phyloP scores from a whole-genome alignment of 2,888 invertebrate species.

The Ichneumoninae sp. region DNA sequence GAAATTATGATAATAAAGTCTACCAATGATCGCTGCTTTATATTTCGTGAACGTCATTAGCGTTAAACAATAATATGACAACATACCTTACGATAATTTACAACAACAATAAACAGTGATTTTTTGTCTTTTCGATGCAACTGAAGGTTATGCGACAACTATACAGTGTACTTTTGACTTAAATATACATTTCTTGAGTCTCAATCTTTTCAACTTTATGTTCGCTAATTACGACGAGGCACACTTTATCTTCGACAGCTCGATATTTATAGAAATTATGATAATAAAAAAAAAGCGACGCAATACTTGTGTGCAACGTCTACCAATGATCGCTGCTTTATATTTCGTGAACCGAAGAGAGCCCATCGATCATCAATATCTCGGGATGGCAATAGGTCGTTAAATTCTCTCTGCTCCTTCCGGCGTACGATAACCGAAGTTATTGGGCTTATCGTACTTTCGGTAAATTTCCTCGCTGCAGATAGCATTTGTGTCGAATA shows the following conservation, averaged over 20 bases:
- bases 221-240: not conserved
- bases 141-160: not conserved
- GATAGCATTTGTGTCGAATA: slow-evolving; percentile 13
- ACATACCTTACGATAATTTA: not conserved
- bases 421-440: slow-evolving; percentile 30
- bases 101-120: not conserved
- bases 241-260: not conserved
- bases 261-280: not conserved
- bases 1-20: not conserved
- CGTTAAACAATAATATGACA: not conserved
- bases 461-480: slow-evolving; percentile 41
- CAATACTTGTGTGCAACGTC: not conserved
- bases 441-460: slow-evolving; percentile 38
- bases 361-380: slow-evolving; percentile 32
- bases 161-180: not conserved
- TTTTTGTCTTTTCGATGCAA: not conserved
- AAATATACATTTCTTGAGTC: not conserved
- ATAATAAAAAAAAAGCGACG: not conserved
- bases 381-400: slow-evolving; percentile 21
- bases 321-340: slow-evolving; percentile 4
- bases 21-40: too few relatives aligned
- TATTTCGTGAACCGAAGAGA: not conserved
- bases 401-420: slow-evolving; percentile 26
- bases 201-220: not conserved
- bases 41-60: too few relatives aligned